Evolutionary conservation across 2,888 invertebrate genomes (phyloP).

Genomic region (Phymatocera aterrima): DNA sequence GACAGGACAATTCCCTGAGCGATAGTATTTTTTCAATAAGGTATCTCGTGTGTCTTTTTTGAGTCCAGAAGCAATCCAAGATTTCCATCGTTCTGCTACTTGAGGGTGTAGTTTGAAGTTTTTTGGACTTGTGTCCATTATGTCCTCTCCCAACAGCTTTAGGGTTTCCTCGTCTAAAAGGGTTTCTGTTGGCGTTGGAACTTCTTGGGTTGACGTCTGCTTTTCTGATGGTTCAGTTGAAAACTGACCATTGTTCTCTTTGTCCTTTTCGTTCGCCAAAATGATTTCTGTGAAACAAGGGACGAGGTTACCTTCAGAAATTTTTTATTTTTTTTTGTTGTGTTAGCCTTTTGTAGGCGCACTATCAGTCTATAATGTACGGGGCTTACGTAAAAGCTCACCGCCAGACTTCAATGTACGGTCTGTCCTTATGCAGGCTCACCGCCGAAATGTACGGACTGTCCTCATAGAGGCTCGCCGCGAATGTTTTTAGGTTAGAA

Average conservation of each 20-base stretch:
- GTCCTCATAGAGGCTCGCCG: neutral
- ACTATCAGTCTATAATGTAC: neutral
- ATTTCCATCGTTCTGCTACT: no score
- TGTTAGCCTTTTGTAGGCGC: neutral
- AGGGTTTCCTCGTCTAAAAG: neutral
- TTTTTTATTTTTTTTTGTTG: neutral
- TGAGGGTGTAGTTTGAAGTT: neutral
- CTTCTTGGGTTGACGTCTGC: neutral
- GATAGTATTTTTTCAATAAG: neutral
- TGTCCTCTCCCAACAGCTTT: neutral
- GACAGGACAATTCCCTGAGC: neutral
- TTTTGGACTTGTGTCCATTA: neutral
- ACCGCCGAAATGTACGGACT: conserved; percentile 2
- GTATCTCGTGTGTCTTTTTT: conserved; percentile 33
- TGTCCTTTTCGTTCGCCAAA: neutral
- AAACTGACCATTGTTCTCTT: neutral
- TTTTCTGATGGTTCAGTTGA: neutral
- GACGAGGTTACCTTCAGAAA: neutral
- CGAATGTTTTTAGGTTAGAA: neutral
- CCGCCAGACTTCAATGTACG: neutral
- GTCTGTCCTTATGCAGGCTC: neutral
- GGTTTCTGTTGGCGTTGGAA: neutral
- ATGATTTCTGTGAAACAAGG: neutral
- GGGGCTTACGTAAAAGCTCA: neutral
- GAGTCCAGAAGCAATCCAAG: conserved; percentile 36